These are phyloP conservation scores for Pachypeltis micranthus DNA, from an alignment of 1,140 invertebrate genomes.

Conservation along the genomic window DNA sequence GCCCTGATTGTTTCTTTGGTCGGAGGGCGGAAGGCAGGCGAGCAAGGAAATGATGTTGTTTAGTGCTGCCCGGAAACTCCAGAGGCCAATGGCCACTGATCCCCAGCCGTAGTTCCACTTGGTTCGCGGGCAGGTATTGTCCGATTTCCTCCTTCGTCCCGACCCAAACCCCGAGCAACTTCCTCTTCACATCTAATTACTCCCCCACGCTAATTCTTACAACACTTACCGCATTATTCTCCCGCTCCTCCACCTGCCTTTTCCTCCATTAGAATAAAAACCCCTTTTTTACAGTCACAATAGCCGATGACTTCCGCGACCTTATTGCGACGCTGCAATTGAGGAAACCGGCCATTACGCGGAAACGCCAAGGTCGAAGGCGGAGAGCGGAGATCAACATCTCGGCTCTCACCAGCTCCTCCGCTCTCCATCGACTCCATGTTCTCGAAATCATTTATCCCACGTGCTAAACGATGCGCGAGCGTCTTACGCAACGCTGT, in stretches of 20 bases:
- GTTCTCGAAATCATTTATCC: too few relatives aligned
- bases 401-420: too few relatives aligned
- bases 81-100: background rate
- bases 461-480: too few relatives aligned
- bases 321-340: background rate
- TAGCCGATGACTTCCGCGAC: background rate
- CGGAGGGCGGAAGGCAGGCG: background rate
- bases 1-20: background rate
- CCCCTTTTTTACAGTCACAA: background rate
- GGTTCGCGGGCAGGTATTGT: background rate
- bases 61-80: background rate
- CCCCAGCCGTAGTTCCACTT: background rate
- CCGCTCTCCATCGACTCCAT: too few relatives aligned
- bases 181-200: background rate
- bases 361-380: background rate
- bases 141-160: background rate
- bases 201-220: background rate
- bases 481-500: too few relatives aligned
- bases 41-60: background rate
- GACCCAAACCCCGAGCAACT: too few relatives aligned
- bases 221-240: background rate
- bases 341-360: background rate
- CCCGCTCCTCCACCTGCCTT: background rate
- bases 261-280: background rate
- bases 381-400: background rate